These are phyloP conservation scores for Malurus cyaneus DNA, from an alignment of 2,113 vertebrate species.

Conservation along the genomic window DNA sequence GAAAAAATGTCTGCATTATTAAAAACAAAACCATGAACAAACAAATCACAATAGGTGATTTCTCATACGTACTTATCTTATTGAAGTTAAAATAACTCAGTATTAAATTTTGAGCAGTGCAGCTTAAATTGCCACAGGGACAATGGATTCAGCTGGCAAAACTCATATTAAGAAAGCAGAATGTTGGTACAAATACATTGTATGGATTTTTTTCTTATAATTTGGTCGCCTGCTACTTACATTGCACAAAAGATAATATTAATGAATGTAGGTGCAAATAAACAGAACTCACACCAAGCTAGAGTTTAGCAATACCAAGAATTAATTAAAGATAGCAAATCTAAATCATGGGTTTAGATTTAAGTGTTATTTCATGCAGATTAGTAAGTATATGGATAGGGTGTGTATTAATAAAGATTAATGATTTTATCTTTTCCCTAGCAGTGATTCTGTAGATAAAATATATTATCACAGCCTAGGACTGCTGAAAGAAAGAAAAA, in stretches of 20 bases:
- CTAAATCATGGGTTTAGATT: background rate
- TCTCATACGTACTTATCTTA: background rate
- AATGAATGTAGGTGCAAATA: background rate
- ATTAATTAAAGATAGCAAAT: background rate
- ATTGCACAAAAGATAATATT: background rate
- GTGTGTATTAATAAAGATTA: background rate
- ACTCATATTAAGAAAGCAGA: background rate
- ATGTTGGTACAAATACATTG: background rate
- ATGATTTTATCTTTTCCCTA: background rate
- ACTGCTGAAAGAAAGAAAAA: background rate
- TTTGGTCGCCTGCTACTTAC: background rate
- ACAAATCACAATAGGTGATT: background rate
- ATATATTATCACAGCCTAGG: background rate
- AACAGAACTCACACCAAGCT: background rate
- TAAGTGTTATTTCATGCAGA: background rate
- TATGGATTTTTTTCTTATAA: background rate
- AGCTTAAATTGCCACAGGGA: background rate
- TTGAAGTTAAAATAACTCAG: background rate
- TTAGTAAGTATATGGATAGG: background rate
- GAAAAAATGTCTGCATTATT: background rate
- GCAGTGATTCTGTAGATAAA: background rate
- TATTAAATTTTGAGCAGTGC: background rate
- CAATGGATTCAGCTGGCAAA: background rate
- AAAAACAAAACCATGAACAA: background rate
- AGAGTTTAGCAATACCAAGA: background rate